Evolutionary conservation across 2,888 invertebrate species (phyloP), one percentile per base, ranked within the genome.

Genomic region (Auanema freiburgensis): DNA sequence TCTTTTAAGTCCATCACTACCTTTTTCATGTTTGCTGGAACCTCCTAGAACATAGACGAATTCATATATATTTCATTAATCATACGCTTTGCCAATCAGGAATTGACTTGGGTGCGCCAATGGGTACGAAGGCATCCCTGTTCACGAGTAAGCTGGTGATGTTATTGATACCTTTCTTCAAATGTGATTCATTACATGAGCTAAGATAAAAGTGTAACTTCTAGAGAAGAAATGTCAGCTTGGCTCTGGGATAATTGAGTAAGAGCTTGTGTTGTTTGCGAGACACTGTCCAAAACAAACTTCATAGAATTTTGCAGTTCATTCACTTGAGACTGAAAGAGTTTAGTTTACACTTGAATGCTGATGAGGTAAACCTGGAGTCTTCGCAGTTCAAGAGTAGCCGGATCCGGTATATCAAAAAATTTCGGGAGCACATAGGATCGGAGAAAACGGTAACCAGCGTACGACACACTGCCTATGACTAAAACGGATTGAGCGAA

Each of bases 301-400:
- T 82, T 83, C n/a, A 81, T 75, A 23, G 79, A 76, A 57, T 82
- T 83, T 60, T 83, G 81, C 42, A 82, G 70, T 46, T 82, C 82
- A 53, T 74, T 73, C 46, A 83, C 67, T 71, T 79, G 72, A 6
- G 56, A 44, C 63, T 73, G 63, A 21, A 67, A 64, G 21, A 21
- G 21, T 5, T 16, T 5, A 10, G 3, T 18, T 18, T 46, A 46
- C 46, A 14, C 18, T 52, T 18, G n/a, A n/a, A n/a, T n/a, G n/a
- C n/a, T n/a, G n/a, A n/a, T n/a, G n/a, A n/a, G n/a, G 40, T n/a
- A 25, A 42, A 69, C 73, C 69, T 78, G 79, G 16, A 73, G 60
- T 44, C 67, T 65, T 46, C 74, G 58, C 14, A 71, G 50, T 42
- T 78, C 74, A 59, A 80, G 75, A 8, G 77, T 73, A 6, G 74